Evolutionary conservation across 2,797 vertebrate species (phyloP).

Genomic region (Bucorvus abyssinicus): DNA sequence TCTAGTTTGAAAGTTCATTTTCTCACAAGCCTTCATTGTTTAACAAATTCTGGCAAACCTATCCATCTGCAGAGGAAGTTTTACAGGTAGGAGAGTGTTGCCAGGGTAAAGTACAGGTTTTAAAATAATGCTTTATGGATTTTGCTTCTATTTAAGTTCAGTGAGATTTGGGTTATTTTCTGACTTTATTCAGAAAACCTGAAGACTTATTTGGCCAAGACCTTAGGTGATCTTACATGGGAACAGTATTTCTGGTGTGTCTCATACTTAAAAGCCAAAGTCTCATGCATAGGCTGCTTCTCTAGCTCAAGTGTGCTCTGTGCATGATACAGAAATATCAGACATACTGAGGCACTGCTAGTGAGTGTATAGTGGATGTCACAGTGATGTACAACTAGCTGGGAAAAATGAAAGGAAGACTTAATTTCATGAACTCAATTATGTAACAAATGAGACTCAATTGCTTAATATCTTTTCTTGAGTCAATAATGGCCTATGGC

Average conservation of each 20-base stretch:
- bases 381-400: not conserved
- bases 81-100: slow-evolving; percentile 82
- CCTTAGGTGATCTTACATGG: not conserved
- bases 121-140: not conserved
- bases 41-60: slow-evolving; percentile 95
- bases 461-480: not conserved
- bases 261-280: not conserved
- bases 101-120: not conserved
- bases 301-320: not conserved
- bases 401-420: not conserved
- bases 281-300: not conserved
- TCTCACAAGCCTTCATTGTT: slow-evolving; percentile 93
- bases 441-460: not conserved
- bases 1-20: slow-evolving; percentile 95
- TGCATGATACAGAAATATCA: not conserved
- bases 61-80: slow-evolving; percentile 86
- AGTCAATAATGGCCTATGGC: not conserved
- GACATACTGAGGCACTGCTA: not conserved
- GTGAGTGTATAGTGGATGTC: not conserved
- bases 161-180: not conserved
- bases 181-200: not conserved
- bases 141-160: not conserved
- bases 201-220: not conserved
- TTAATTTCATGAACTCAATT: not conserved
- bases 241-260: not conserved